phyloP scores from a whole-genome alignment of 2,797 vertebrate species.

The Ptychadena robeensis region DNA sequence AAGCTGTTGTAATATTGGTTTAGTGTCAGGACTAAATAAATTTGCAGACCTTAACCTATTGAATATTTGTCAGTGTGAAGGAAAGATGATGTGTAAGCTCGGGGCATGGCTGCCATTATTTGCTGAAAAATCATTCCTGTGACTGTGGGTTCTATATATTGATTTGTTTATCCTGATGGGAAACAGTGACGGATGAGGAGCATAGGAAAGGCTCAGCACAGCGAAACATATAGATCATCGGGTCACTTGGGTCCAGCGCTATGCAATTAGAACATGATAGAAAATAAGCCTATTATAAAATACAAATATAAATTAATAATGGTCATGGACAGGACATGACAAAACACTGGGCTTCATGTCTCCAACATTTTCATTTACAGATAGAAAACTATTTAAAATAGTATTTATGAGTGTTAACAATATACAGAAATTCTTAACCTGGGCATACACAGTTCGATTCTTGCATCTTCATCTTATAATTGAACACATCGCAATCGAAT shows the following conservation, averaged over 20 bases:
- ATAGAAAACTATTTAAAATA: too few species aligned
- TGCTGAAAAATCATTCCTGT: conserved; percentile 22
- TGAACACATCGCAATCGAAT: too few species aligned
- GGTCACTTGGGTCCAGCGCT: background rate
- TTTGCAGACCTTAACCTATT: conserved; percentile 42
- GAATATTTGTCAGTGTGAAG: conserved; percentile 42
- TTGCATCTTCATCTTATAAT: too few species aligned
- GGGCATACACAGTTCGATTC: too few species aligned
- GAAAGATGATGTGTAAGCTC: conserved; percentile 4
- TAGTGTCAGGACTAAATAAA: conserved; percentile 46
- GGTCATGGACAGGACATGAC: background rate
- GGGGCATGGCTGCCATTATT: conserved; percentile 6
- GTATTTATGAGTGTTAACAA: too few species aligned
- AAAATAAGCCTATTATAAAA: background rate
- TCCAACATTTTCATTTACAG: too few species aligned
- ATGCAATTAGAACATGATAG: background rate
- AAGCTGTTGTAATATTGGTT: conserved; percentile 45
- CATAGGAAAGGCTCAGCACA: background rate
- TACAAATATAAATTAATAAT: background rate
- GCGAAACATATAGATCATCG: conserved; percentile 18
- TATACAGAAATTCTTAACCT: too few species aligned
- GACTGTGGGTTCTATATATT: conserved; percentile 32
- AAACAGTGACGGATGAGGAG: background rate
- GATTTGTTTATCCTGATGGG: background rate
- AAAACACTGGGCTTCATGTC: background rate